Base-by-base conservation (phyloP, 2,888 invertebrate genomes). In the Acanthosepion lycidas region DNA sequence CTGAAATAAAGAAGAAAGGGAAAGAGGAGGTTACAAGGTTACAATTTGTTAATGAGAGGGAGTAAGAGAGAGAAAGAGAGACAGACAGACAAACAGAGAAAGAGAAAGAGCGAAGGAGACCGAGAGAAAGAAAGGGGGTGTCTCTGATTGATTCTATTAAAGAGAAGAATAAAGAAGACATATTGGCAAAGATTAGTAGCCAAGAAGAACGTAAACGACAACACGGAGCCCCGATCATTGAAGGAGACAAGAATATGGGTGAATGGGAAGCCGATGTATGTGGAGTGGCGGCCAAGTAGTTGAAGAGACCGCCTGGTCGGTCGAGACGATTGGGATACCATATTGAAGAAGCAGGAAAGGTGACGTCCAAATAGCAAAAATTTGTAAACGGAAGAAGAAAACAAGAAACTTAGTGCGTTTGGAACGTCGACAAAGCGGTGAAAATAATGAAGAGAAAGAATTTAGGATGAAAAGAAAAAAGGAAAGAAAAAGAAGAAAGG, bases 281-380 rank as follows among this genome's bases (percentile, higher is more conserved):
- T 78, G n/a, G 78, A 78, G 78, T 78, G n/a, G 78, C 15, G n/a
- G n/a, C n/a, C 78, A 78, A 78, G 78, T 78, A 78, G 78, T 78
- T 78, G 33, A 78, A 18, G 78, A 78, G n/a, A 78, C 78, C 15
- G 78, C 33, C 33, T 78, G 78, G 33, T n/a, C 78, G 78, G 78
- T 78, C 18, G n/a, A 78, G 78, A 78, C 78, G 78, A 33, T 78
- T 33, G 78, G n/a, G 78, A 78, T 78, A 78, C n/a, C 78, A n/a
- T 78, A 78, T 33, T 12, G 78, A 78, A 78, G 78, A 78, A 78
- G 6, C 9, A 78, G 78, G 33, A 33, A 15, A n/a, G n/a, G 78
- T n/a, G 78, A n/a, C 15, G 12, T n/a, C n/a, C 78, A 78, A 42
- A 33, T n/a, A 33, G 78, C 78, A 78, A 78, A 78, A 12, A 78